Conservation (phyloP, 1,140 invertebrate genomes). For the Solen grandis region DNA sequence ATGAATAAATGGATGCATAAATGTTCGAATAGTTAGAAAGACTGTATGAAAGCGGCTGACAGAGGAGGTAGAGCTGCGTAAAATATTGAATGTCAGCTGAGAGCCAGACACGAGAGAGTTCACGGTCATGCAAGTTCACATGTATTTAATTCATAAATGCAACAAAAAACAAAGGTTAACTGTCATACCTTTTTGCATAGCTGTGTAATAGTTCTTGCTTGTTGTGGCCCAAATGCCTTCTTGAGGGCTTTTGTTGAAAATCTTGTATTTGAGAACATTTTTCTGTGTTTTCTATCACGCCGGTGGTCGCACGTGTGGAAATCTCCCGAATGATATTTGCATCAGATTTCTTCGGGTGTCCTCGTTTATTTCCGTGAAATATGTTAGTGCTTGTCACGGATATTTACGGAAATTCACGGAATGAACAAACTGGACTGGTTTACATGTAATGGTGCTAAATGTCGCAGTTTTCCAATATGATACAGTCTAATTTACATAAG, state of each 20-base stretch:
- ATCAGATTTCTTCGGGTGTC: neutral
- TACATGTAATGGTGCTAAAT: too few relatives aligned
- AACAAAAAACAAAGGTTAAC: neutral
- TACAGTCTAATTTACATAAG: too few relatives aligned
- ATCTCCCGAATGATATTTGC: constrained; percentile 24
- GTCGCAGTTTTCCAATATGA: too few relatives aligned
- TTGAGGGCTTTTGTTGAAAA: constrained; percentile 22
- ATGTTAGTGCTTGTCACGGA: neutral
- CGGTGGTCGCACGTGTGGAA: constrained; percentile 53
- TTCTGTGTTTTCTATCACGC: neutral
- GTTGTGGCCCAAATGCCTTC: constrained; percentile 46
- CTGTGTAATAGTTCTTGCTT: constrained; percentile 48
- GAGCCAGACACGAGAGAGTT: too few relatives aligned
- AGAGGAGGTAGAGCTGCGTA: too few relatives aligned
- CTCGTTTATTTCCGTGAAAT: neutral
- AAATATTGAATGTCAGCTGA: too few relatives aligned
- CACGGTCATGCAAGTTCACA: constrained; percentile 21
- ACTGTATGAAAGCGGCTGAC: too few relatives aligned
- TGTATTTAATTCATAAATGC: neutral
- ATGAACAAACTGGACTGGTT: neutral
- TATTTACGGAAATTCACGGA: neutral
- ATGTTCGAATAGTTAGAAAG: too few relatives aligned
- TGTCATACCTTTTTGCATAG: constrained; percentile 44
- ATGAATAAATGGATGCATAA: too few relatives aligned
- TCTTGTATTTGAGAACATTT: constrained; percentile 47